Evolutionary conservation across 2,888 invertebrate species (phyloP).

Genomic region (Subacronicta megacephala): DNA sequence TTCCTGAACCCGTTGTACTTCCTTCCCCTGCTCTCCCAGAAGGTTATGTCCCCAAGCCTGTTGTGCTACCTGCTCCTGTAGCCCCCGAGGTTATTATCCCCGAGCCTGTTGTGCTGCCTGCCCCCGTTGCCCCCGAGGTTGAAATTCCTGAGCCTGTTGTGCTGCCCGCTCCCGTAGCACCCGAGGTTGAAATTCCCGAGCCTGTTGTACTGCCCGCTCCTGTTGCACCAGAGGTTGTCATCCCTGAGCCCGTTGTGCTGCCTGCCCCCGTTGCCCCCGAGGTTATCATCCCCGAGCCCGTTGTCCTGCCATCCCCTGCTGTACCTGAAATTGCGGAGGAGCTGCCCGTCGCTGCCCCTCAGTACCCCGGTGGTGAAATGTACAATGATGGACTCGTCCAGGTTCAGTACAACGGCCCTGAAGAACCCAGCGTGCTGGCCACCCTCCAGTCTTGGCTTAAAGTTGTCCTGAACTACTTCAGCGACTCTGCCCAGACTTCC

Average conservation of each 20-base stretch:
- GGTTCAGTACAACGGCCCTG: constrained; percentile 65
- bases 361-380: constrained; percentile 62
- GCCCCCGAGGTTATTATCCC: constrained; percentile 32
- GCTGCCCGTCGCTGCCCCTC: constrained; percentile 45
- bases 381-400: constrained; percentile 77
- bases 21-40: constrained; percentile 34
- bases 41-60: constrained; percentile 36
- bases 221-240: no score
- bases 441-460: constrained; percentile 78
- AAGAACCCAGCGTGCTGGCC: constrained; percentile 67
- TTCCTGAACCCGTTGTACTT: constrained; percentile 40
- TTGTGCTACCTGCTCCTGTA: constrained; percentile 37
- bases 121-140: constrained; percentile 36
- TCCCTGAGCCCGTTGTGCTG: no score
- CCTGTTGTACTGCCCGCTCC: no score
- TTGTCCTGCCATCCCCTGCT: no score
- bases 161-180: constrained; percentile 39
- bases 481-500: constrained; percentile 63
- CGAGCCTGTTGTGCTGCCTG: constrained; percentile 38
- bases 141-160: constrained; percentile 37
- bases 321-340: no score
- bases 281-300: no score
- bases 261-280: no score
- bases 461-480: constrained; percentile 77
- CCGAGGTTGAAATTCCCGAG: constrained; percentile 47